Evolutionary conservation across 1,140 invertebrate species (phyloP).

Genomic region (Drosophila tani): DNA sequence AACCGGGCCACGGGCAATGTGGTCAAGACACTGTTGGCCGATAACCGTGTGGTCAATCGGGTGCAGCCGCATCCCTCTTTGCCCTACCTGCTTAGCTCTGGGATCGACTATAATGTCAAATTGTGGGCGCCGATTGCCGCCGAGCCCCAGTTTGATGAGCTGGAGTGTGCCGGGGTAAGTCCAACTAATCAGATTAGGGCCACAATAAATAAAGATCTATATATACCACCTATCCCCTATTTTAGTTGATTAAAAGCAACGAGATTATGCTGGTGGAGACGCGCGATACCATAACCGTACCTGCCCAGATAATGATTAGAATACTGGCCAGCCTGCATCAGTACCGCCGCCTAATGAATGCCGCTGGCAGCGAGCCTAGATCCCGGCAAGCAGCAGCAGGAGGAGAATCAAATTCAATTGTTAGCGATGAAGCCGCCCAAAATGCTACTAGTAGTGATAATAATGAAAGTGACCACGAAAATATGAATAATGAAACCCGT

Average conservation of each 20-base stretch:
- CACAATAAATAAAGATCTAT: not conserved
- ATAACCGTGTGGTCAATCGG: slow-evolving; percentile 95
- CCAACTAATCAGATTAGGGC: not conserved
- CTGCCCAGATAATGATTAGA: slow-evolving; percentile 94
- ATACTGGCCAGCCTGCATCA: slow-evolving; percentile 92
- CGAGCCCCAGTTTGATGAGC: slow-evolving; percentile 88
- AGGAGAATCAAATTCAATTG: slow-evolving; percentile 1
- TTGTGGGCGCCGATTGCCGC: slow-evolving; percentile 91
- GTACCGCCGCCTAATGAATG: slow-evolving; percentile 44
- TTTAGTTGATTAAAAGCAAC: slow-evolving; percentile 92
- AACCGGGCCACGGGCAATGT: slow-evolving; percentile 88
- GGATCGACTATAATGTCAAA: slow-evolving; percentile 96
- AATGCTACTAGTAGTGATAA: slow-evolving; percentile 3
- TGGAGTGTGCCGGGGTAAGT: slow-evolving; percentile 90
- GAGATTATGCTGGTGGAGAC: slow-evolving; percentile 95
- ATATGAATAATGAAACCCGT: slow-evolving; percentile 3
- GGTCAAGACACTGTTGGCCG: slow-evolving; percentile 93
- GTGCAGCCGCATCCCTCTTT: slow-evolving; percentile 93
- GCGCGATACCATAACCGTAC: slow-evolving; percentile 95
- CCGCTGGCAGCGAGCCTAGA: slow-evolving; percentile 7
- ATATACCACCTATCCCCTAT: not conserved
- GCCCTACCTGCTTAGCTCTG: slow-evolving; percentile 93
- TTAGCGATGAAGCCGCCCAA: not conserved
- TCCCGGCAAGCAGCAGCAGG: not conserved
- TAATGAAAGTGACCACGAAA: slow-evolving; percentile 10